Base-by-base conservation (phyloP, 2,888 invertebrate genomes). In the Eupithecia subumbrata region DNA sequence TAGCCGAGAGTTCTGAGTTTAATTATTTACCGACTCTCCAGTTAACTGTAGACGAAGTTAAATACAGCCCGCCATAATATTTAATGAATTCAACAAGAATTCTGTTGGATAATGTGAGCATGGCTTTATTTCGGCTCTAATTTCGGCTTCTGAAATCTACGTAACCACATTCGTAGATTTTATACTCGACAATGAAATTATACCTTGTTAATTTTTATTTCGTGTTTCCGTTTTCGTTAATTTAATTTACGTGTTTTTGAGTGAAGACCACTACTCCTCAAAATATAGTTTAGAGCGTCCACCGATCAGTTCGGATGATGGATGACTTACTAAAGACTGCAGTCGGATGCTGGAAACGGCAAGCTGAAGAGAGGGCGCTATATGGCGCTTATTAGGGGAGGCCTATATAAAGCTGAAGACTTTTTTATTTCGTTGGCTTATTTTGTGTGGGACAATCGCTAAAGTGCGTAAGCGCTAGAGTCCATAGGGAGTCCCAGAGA, bases 1-100 rank as follows among this genome's bases (percentile, higher is more conserved):
- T 93, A 91, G 92, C 91, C 86, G 92, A 91, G 93, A 92, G 92
- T 92, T 92, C 64, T 85, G 86, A 86, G 86, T 90, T 92, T 89
- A 92, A 94, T 94, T 88, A 93, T 94, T 88, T 91, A 93, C 89
- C 86, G 82, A 81, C 81, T 82, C 87, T 89, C 84, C 84, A 87
- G 87, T 88, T 89, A 87, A 86, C 87, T 82, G 86, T 84, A 86
- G 87, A 87, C 86, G 85, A 86, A 86, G 88, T 87, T 89, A 88
- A 89, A 89, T 89, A 85, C 82, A 80, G 86, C 82, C 83, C 81
- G 83, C 83, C 84, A 84, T 86, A 84, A 84, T 84, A 82, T 86
- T 84, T 82, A 82, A 84, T 83, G 79, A 79, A 80, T 78, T 79
- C 75, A 77, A 66, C 77, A 77, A 75, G 77, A 77, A 75, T 75